These are phyloP conservation scores for Chaetodon auriga DNA, from an alignment of 2,113 vertebrate genomes.

Conservation along the genomic window DNA sequence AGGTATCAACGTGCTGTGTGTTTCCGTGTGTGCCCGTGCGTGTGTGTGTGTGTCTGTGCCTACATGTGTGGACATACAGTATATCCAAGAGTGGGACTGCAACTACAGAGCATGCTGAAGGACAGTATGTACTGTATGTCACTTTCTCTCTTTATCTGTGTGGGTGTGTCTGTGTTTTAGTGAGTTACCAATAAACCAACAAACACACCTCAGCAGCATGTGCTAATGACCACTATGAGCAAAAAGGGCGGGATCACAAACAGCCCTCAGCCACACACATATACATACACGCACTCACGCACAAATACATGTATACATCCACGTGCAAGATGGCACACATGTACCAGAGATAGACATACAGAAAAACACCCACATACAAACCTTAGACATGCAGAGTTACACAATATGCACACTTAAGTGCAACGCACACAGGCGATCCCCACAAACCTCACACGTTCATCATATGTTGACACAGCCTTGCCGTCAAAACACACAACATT, in stretches of 20 bases:
- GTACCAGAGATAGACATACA: neutral
- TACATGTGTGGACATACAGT: conserved; percentile 11
- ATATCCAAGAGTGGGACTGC: neutral
- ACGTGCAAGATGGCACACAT: neutral
- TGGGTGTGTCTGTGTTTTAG: conserved; percentile 14
- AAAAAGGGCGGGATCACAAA: conserved; percentile 42
- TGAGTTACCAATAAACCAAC: conserved; percentile 39
- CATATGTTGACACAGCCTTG: conserved; percentile 1
- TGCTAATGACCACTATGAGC: conserved; percentile 52
- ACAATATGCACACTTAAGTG: conserved; percentile 5
- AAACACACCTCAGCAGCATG: conserved; percentile 51
- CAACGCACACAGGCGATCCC: neutral
- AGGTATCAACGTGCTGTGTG: conserved; percentile 36
- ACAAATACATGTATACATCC: neutral
- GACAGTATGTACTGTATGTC: neutral
- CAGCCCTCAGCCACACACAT: conserved; percentile 23
- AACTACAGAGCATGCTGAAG: neutral
- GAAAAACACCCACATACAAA: conserved; percentile 5
- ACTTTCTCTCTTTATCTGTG: conserved; percentile 5
- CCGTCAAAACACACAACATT: neutral
- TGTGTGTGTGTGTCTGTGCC: conserved; percentile 8
- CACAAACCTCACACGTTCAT: conserved; percentile 4
- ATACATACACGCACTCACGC: neutral
- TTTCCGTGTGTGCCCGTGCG: neutral
- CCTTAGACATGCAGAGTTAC: neutral